phyloP scores from a whole-genome alignment of 2,888 invertebrate species.

The Gari tellinella region DNA sequence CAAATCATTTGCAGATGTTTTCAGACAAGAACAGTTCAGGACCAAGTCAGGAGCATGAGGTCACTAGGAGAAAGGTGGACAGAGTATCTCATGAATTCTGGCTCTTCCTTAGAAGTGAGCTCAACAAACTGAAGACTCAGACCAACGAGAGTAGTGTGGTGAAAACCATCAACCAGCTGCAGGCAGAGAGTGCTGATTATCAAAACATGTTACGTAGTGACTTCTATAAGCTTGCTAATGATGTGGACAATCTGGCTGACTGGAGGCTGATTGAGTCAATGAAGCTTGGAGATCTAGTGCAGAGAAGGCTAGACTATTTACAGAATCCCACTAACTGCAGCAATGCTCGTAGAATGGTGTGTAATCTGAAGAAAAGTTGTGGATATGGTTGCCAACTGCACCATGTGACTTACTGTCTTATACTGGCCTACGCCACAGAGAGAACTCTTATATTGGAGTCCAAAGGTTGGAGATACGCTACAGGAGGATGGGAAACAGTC shows the following conservation, averaged over 20 bases:
- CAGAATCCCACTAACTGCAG: constrained; percentile 94
- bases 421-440: constrained; percentile 97
- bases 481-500: constrained; percentile 96
- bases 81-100: constrained; percentile 93
- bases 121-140: constrained; percentile 88
- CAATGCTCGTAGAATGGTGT: constrained; percentile 94
- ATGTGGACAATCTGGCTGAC: constrained; percentile 91
- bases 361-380: constrained; percentile 99
- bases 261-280: constrained; percentile 93
- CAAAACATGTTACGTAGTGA: no score
- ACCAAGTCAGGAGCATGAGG: constrained; percentile 69
- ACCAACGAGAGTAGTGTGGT: constrained; percentile 85
- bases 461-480: constrained; percentile 96
- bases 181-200: constrained; percentile 90
- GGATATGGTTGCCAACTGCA: constrained; percentile 99
- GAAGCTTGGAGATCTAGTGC: constrained; percentile 92
- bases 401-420: constrained; percentile 97
- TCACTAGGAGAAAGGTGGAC: constrained; percentile 88
- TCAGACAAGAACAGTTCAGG: no score
- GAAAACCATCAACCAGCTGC: constrained; percentile 86
- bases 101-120: constrained; percentile 92
- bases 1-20: no score
- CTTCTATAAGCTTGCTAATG: constrained; percentile 83
- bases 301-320: constrained; percentile 90
- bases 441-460: constrained; percentile 96